Percentiles rank a stretch among this genome's conserved stretches.
Evolutionary conservation across 2,888 invertebrate genomes (phyloP).

Genomic region (Alloscopus bannaensis): DNA sequence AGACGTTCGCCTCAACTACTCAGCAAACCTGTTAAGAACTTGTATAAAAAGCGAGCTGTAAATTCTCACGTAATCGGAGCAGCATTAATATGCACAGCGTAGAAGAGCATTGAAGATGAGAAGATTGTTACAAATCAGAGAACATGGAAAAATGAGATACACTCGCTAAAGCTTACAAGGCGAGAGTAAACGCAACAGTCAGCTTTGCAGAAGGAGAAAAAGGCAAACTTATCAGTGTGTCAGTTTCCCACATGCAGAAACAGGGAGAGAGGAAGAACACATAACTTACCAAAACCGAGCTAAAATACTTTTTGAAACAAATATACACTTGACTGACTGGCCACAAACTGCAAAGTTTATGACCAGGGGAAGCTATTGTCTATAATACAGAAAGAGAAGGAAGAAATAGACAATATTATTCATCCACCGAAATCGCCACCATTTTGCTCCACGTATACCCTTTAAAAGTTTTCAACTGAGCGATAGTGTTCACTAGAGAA

Average conservation of each 20-base stretch:
- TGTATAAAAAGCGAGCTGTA: too few species aligned
- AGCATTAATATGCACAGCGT: too few species aligned
- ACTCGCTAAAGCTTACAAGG: too few species aligned
- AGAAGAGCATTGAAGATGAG: too few species aligned
- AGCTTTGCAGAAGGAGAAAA: neutral
- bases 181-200: too few species aligned
- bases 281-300: conserved; percentile 63
- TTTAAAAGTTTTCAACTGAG: conserved; percentile 24
- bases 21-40: too few species aligned
- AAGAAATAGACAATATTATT: conserved; percentile 45
- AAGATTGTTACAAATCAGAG: too few species aligned
- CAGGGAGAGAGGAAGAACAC: conserved; percentile 26
- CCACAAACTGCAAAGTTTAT: conserved; percentile 50
- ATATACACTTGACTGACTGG: conserved; percentile 45
- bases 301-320: conserved; percentile 46
- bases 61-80: too few species aligned
- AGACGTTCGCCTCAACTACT: too few species aligned
- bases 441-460: conserved; percentile 26
- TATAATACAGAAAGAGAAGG: conserved; percentile 58
- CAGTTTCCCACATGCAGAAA: conserved; percentile 28
- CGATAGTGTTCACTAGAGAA: conserved; percentile 30
- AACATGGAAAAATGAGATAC: too few species aligned
- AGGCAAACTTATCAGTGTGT: conserved; percentile 17
- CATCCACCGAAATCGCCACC: conserved; percentile 36
- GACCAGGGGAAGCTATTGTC: conserved; percentile 46